These are phyloP conservation scores for Graphium colonna DNA, from an alignment of 2,888 invertebrate species.

Conservation along the genomic window DNA sequence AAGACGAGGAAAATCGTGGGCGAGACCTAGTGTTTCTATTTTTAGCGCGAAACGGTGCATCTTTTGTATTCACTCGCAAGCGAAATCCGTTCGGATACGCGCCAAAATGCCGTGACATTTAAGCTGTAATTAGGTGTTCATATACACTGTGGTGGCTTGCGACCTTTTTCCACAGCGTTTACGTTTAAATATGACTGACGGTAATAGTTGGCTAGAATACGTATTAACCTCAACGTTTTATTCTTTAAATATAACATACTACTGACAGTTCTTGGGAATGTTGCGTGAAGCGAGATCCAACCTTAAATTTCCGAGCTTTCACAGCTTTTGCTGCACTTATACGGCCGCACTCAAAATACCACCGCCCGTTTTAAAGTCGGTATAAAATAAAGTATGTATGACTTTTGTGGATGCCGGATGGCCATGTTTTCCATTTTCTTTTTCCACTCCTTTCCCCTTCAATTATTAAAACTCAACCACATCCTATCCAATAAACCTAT, in stretches of 20 bases:
- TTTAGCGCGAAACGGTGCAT: neutral
- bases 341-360: neutral
- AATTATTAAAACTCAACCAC: too few relatives aligned
- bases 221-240: too few relatives aligned
- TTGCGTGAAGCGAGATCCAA: neutral
- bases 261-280: neutral
- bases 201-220: conserved; percentile 4
- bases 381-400: too few relatives aligned
- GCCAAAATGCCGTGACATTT: conserved; percentile 23
- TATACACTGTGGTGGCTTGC: conserved; percentile 14
- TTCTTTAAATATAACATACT: too few relatives aligned
- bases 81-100: conserved; percentile 18
- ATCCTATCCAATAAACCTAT: too few relatives aligned
- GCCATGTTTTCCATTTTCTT: too few relatives aligned
- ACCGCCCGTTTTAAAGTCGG: too few relatives aligned
- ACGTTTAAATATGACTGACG: conserved; percentile 9
- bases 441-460: too few relatives aligned
- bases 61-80: conserved; percentile 6
- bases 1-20: too few relatives aligned
- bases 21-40: neutral
- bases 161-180: conserved; percentile 14
- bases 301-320: neutral
- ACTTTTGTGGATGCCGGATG: too few relatives aligned
- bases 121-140: conserved; percentile 21
- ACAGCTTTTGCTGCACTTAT: too few relatives aligned